phyloP scores from a whole-genome alignment of 1,140 invertebrate genomes.

The Mycetomoellerius zeteki region DNA sequence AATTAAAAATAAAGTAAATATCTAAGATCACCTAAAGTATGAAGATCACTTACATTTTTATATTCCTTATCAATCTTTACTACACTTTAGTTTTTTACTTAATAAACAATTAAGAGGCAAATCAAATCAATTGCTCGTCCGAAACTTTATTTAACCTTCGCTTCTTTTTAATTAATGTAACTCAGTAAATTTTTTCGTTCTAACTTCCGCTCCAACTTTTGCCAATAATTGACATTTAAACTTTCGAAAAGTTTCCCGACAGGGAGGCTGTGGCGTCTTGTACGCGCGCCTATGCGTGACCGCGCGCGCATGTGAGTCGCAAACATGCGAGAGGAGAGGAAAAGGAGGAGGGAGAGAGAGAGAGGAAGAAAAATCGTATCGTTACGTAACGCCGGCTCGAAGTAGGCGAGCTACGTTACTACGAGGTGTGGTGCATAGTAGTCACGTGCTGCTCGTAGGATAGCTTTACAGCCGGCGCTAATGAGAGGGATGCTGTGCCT shows the following conservation, averaged over 20 bases:
- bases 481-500: constrained; percentile 41
- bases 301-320: constrained; percentile 11
- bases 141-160: background rate
- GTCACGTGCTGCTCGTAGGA: constrained; percentile 61
- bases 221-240: background rate
- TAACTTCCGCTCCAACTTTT: background rate
- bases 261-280: background rate
- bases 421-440: constrained; percentile 31
- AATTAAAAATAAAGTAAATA: background rate
- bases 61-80: background rate
- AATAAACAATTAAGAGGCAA: background rate
- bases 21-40: background rate
- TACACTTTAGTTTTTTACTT: background rate
- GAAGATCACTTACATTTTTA: background rate
- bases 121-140: background rate
- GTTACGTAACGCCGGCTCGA: constrained; percentile 46
- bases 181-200: background rate
- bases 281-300: constrained; percentile 16
- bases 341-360: background rate
- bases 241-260: background rate
- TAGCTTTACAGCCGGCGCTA: constrained; percentile 59
- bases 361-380: constrained; percentile 5
- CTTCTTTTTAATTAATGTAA: background rate
- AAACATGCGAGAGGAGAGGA: background rate
- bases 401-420: constrained; percentile 54